Evolutionary conservation across 2,797 vertebrate species (phyloP).

Genomic region (Malacoraja senta): DNA sequence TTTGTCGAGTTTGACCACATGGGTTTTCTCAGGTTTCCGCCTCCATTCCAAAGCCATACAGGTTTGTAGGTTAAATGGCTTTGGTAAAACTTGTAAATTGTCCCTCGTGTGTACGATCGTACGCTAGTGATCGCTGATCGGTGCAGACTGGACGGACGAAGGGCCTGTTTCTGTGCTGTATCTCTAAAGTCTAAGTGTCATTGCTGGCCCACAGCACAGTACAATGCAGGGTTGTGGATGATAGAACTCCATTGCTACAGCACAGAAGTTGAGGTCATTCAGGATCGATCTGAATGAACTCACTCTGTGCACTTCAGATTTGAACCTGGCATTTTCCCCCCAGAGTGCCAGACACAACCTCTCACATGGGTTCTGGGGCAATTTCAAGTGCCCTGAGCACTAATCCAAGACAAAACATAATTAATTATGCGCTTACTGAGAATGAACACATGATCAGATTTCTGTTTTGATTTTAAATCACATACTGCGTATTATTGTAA

Average conservation of each 20-base stretch:
- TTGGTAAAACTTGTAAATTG: too few relatives aligned
- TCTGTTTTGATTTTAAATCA: not conserved
- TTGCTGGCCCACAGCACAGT: not conserved
- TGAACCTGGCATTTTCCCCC: not conserved
- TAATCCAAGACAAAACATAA: not conserved
- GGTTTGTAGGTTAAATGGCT: too few relatives aligned
- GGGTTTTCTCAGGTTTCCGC: too few relatives aligned
- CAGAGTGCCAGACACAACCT: not conserved
- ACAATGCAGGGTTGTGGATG: not conserved
- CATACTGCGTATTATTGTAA: not conserved
- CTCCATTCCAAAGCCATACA: too few relatives aligned
- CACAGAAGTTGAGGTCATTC: not conserved
- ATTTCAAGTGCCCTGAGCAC: not conserved
- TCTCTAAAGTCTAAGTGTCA: not conserved
- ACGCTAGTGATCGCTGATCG: too few relatives aligned
- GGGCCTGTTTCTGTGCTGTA: too few relatives aligned
- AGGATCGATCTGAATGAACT: too few relatives aligned
- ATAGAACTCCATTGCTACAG: not conserved
- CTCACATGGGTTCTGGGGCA: not conserved
- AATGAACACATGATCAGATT: not conserved
- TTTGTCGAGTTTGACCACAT: too few relatives aligned
- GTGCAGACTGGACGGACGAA: too few relatives aligned
- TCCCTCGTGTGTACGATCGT: too few relatives aligned
- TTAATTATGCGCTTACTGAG: not conserved
- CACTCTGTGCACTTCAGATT: not conserved